These are phyloP conservation scores for Bubo scandiacus DNA, from an alignment of 2,113 vertebrate species.

Conservation along the genomic window DNA sequence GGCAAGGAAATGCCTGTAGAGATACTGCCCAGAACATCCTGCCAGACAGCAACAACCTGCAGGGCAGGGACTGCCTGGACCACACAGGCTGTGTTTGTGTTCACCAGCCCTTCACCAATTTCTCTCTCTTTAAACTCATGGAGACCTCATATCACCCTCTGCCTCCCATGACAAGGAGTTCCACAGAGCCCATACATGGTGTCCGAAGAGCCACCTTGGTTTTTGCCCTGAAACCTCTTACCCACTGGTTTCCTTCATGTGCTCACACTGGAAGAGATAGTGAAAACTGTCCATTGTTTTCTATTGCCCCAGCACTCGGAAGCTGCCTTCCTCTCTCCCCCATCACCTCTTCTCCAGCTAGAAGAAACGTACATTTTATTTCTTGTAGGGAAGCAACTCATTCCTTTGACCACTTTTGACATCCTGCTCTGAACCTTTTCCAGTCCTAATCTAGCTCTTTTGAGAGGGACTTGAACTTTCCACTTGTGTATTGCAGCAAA, in stretches of 20 bases:
- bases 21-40: slow-evolving; percentile 19
- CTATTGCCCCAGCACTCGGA: neutral
- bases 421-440: neutral
- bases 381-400: neutral
- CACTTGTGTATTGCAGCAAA: neutral
- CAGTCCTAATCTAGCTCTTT: neutral
- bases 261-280: neutral
- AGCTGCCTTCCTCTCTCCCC: neutral
- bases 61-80: neutral
- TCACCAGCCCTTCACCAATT: neutral
- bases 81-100: neutral
- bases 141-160: neutral
- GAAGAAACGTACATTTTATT: neutral
- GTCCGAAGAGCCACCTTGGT: neutral
- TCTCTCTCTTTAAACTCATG: neutral
- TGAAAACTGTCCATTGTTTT: neutral
- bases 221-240: neutral
- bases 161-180: neutral
- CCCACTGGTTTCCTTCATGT: neutral
- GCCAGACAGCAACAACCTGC: neutral
- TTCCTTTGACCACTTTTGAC: neutral
- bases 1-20: slow-evolving; percentile 8
- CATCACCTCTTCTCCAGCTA: neutral
- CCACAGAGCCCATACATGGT: neutral
- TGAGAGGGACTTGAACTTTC: neutral